These are phyloP conservation scores for Papilio polytes DNA, from an alignment of 1,140 invertebrate species.

Conservation along the genomic window DNA sequence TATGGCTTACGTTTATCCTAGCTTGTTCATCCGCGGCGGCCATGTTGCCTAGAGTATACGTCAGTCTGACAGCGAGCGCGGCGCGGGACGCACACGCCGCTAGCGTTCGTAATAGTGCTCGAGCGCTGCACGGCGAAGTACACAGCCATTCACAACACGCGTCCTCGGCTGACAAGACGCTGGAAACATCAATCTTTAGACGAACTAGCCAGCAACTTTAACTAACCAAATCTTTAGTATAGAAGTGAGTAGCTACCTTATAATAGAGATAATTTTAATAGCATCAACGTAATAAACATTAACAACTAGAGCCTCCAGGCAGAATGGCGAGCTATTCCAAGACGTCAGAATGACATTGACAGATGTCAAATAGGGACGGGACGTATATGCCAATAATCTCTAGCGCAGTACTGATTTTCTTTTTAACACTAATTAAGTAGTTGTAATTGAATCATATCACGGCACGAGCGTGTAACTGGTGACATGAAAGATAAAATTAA, in stretches of 20 bases:
- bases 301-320: too few species aligned
- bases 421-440: neutral
- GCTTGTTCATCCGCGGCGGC: constrained; percentile 88
- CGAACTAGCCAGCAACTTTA: neutral
- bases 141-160: constrained; percentile 89
- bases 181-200: constrained; percentile 61
- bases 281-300: too few species aligned
- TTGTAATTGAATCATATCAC: neutral
- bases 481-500: too few species aligned
- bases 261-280: too few species aligned
- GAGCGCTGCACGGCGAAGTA: constrained; percentile 67
- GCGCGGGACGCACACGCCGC: constrained; percentile 79
- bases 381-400: too few species aligned
- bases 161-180: constrained; percentile 90
- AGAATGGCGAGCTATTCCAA: too few species aligned
- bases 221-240: neutral
- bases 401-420: too few species aligned
- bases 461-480: neutral
- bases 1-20: constrained; percentile 85
- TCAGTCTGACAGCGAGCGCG: constrained; percentile 88
- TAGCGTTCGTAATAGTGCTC: constrained; percentile 78
- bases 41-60: constrained; percentile 91
- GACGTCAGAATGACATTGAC: too few species aligned
- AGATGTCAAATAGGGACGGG: too few species aligned
- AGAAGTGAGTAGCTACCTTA: neutral